These are phyloP conservation scores for Ennomos fuscantarius DNA, from an alignment of 2,888 invertebrate genomes.

Conservation along the genomic window DNA sequence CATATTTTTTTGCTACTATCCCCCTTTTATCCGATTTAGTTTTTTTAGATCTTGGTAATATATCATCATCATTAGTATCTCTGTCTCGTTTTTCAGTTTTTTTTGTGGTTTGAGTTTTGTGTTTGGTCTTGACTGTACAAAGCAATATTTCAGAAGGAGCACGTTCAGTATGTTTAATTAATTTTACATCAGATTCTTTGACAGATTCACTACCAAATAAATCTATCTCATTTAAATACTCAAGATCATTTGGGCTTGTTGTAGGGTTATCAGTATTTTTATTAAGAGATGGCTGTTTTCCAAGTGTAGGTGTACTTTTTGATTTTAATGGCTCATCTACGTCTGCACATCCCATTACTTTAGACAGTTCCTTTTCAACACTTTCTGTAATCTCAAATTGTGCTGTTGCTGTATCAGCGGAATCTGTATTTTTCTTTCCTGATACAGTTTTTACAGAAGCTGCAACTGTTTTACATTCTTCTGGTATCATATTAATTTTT, in stretches of 20 bases:
- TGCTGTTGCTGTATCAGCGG: constrained; percentile 69
- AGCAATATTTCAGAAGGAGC: constrained; percentile 67
- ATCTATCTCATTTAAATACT: constrained; percentile 62
- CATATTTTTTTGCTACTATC: constrained; percentile 14
- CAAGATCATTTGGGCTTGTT: constrained; percentile 41
- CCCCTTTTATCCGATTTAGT: constrained; percentile 46
- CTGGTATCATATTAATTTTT: constrained; percentile 30
- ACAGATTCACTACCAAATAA: constrained; percentile 70
- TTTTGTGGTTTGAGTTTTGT: constrained; percentile 54
- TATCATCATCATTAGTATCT: constrained; percentile 47
- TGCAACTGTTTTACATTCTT: constrained; percentile 6
- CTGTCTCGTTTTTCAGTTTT: constrained; percentile 58
- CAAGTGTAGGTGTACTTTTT: constrained; percentile 24
- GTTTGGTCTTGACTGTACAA: constrained; percentile 49
- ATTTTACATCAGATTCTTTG: constrained; percentile 58
- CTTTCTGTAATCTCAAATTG: constrained; percentile 73
- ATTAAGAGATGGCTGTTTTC: constrained; percentile 17
- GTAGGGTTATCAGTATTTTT: constrained; percentile 21
- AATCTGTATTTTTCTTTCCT: constrained; percentile 66
- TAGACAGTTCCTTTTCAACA: constrained; percentile 71
- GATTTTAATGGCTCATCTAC: constrained; percentile 31
- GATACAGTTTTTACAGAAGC: constrained; percentile 26
- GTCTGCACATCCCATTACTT: constrained; percentile 60
- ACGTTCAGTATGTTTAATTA: constrained; percentile 51
- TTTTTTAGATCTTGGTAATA: constrained; percentile 58